phyloP scores from a whole-genome alignment of 2,888 invertebrate genomes.

The Tigriopus californicus region DNA sequence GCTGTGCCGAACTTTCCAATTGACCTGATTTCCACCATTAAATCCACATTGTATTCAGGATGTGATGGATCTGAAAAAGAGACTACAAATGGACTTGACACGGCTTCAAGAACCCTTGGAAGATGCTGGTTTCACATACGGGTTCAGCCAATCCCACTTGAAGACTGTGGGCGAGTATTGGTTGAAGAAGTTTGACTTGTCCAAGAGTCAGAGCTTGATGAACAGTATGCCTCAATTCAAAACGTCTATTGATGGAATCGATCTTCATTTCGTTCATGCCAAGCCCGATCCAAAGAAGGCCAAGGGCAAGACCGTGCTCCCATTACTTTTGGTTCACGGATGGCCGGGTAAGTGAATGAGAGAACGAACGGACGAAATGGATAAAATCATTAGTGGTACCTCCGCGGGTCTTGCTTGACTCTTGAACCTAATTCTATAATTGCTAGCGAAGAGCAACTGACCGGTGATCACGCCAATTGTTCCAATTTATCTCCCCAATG shows the following conservation, averaged over 20 bases:
- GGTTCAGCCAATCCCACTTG: conserved; percentile 51
- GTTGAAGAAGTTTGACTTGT: conserved; percentile 52
- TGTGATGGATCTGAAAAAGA: conserved; percentile 35
- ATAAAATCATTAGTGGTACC: too few species aligned
- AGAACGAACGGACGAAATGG: too few species aligned
- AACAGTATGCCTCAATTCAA: conserved; percentile 53
- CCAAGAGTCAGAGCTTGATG: conserved; percentile 43
- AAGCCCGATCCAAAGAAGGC: conserved; percentile 31
- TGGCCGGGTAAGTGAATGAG: conserved; percentile 43
- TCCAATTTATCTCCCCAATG: too few species aligned
- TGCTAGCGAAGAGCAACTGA: too few species aligned
- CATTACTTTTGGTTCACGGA: conserved; percentile 55
- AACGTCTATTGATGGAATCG: conserved; percentile 53
- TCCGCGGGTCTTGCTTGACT: too few species aligned
- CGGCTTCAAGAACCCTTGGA: conserved; percentile 34
- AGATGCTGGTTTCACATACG: conserved; percentile 51
- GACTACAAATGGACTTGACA: conserved; percentile 35
- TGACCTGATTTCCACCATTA: not conserved
- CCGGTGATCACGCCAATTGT: too few species aligned
- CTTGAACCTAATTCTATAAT: too few species aligned
- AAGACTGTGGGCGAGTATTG: conserved; percentile 52
- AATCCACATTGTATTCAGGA: conserved; percentile 28
- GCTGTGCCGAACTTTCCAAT: too few species aligned
- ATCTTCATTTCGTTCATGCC: conserved; percentile 54
- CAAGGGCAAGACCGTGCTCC: conserved; percentile 30